Conservation (phyloP, 2,797 vertebrate species). For the Scomberomorus guttatus region DNA sequence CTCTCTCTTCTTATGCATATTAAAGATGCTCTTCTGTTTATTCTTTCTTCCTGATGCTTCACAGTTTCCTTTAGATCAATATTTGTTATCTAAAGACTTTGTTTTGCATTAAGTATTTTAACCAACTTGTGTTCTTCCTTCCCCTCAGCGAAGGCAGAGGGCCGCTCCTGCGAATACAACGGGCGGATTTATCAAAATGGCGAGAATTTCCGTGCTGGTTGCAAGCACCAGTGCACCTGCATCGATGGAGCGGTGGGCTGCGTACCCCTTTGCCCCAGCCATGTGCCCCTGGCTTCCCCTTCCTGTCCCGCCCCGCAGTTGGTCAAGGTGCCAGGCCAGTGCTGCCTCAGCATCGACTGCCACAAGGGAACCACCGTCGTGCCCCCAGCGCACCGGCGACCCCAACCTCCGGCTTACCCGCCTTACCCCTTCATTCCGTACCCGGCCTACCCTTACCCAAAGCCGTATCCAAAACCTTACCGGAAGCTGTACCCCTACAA, state of each 20-base stretch:
- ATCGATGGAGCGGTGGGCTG: slow-evolving; percentile 90
- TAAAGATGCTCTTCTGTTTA: slow-evolving; percentile 25
- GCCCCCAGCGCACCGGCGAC: slow-evolving; percentile 61
- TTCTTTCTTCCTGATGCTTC: neutral
- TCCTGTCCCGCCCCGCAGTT: slow-evolving; percentile 85
- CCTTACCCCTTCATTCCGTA: slow-evolving; percentile 77
- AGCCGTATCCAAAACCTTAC: slow-evolving; percentile 68
- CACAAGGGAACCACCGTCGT: slow-evolving; percentile 70
- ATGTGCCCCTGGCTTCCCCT: slow-evolving; percentile 81
- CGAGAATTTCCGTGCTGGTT: slow-evolving; percentile 87
- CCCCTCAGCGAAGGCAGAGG: slow-evolving; percentile 85
- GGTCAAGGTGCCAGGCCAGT: slow-evolving; percentile 87
- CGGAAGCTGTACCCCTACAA: slow-evolving; percentile 78
- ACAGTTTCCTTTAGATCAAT: neutral
- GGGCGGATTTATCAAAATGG: slow-evolving; percentile 89
- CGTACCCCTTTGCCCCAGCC: slow-evolving; percentile 85
- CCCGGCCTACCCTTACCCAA: slow-evolving; percentile 69
- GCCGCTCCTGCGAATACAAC: slow-evolving; percentile 88
- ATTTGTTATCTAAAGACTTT: neutral
- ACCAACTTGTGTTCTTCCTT: neutral
- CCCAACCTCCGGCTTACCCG: slow-evolving; percentile 69
- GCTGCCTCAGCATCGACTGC: slow-evolving; percentile 87
- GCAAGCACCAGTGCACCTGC: slow-evolving; percentile 90
- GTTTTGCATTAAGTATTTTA: neutral
- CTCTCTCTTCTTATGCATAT: slow-evolving; percentile 26